A percentile compares a stretch with the other conserved stretches of the same genome.
phyloP scores from a whole-genome alignment of 2,888 invertebrate species.

The Sinohyriopsis cumingii region DNA sequence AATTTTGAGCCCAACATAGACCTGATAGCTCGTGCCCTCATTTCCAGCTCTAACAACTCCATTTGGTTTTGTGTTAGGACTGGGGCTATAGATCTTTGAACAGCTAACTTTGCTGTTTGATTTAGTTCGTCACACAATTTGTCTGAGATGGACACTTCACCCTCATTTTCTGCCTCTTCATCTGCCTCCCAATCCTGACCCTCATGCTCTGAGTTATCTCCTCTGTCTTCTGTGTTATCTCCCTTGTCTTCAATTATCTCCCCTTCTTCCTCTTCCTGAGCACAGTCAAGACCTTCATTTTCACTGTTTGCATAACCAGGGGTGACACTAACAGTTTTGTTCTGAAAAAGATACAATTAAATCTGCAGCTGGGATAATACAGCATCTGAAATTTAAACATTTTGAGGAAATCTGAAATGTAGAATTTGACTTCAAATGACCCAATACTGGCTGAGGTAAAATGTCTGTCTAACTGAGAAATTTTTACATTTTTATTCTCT shows the following conservation, averaged over 20 bases:
- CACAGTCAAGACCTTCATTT: background rate
- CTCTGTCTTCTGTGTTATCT: slow-evolving; percentile 4
- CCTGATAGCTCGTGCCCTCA: slow-evolving; percentile 77
- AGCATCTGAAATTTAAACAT: too few relatives aligned
- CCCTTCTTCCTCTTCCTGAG: background rate
- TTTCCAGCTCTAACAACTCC: slow-evolving; percentile 77
- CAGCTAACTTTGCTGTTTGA: background rate
- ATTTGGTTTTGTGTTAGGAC: slow-evolving; percentile 66
- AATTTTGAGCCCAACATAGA: slow-evolving; percentile 71
- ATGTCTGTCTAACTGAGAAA: too few relatives aligned
- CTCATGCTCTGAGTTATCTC: slow-evolving; percentile 9
- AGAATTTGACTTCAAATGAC: too few relatives aligned
- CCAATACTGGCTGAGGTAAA: too few relatives aligned
- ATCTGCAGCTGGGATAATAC: too few relatives aligned
- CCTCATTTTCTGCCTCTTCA: slow-evolving; percentile 14
- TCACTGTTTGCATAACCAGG: background rate
- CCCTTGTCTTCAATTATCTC: background rate
- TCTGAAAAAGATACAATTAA: too few relatives aligned
- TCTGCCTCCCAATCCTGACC: slow-evolving; percentile 15
- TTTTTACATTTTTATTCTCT: too few relatives aligned
- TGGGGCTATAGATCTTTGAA: slow-evolving; percentile 23
- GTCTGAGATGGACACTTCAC: slow-evolving; percentile 12
- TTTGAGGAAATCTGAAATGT: too few relatives aligned
- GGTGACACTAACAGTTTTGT: too few relatives aligned
- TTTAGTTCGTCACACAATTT: background rate